These are phyloP conservation scores for Cynodonichthys magdalenae DNA, from an alignment of 2,797 vertebrate genomes.

Conservation along the genomic window DNA sequence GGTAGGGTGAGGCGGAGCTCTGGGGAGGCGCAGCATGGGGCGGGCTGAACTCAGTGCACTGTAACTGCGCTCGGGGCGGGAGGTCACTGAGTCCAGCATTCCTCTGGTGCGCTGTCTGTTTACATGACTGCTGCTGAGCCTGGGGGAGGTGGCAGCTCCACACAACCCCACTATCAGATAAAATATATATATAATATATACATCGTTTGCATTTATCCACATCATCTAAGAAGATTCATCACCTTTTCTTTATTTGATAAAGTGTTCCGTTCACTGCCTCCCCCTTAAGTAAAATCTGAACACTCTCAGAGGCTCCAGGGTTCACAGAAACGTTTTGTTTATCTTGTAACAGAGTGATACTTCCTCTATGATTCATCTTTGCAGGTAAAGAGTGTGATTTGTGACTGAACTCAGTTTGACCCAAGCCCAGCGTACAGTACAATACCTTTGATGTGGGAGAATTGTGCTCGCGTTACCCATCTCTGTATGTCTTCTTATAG, in stretches of 20 bases:
- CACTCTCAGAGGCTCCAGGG: constrained; percentile 9
- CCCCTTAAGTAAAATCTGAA: constrained; percentile 3
- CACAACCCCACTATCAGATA: constrained; percentile 75
- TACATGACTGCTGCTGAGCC: constrained; percentile 76
- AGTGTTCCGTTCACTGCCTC: constrained; percentile 23
- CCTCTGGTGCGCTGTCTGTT: constrained; percentile 82
- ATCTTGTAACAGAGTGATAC: constrained; percentile 1
- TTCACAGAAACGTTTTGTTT: constrained; percentile 21
- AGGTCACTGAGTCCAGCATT: constrained; percentile 85
- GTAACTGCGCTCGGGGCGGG: constrained; percentile 77
- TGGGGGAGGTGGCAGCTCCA: constrained; percentile 61
- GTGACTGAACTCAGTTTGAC: too few species aligned
- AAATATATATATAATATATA: constrained; percentile 25
- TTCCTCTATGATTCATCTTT: constrained; percentile 27
- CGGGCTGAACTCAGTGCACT: constrained; percentile 83
- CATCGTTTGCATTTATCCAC: constrained; percentile 64
- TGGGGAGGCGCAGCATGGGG: constrained; percentile 71
- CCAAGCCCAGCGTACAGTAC: too few species aligned
- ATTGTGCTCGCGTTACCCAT: too few species aligned
- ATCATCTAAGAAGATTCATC: constrained; percentile 47
- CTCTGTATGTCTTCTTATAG: constrained; percentile 2
- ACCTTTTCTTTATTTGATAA: constrained; percentile 57
- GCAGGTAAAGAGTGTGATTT: background rate
- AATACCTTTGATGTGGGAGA: too few species aligned
- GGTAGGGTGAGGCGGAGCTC: constrained; percentile 67